Percentiles rank a stretch among this genome's conserved stretches.
These are phyloP conservation scores for Cynodonichthys magdalenae DNA, from an alignment of 2,797 vertebrate genomes.

Conservation along the genomic window DNA sequence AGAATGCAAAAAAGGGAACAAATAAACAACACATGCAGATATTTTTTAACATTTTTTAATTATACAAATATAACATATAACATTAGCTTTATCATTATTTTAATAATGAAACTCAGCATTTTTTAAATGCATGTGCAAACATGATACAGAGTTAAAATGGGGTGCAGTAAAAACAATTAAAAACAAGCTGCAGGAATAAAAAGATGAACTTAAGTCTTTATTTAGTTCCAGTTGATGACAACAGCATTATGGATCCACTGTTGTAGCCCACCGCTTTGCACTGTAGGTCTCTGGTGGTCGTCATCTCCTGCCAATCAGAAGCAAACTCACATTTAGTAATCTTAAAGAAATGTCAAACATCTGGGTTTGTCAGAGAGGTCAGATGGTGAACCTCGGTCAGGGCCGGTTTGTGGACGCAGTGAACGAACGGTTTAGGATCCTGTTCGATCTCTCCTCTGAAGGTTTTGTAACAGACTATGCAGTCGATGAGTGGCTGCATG, in stretches of 20 bases:
- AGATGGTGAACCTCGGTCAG: constrained; percentile 66
- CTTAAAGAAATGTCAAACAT: not conserved
- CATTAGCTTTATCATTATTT: not conserved
- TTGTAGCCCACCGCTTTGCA: constrained; percentile 68
- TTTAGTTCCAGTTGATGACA: constrained; percentile 25
- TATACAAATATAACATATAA: too few relatives aligned
- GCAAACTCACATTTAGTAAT: not conserved
- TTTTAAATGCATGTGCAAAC: not conserved
- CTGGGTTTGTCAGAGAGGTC: too few relatives aligned
- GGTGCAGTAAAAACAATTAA: not conserved
- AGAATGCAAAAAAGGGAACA: too few relatives aligned
- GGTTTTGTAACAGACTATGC: constrained; percentile 77
- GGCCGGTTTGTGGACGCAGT: constrained; percentile 73
- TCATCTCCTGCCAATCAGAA: constrained; percentile 60
- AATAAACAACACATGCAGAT: too few relatives aligned
- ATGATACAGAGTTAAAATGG: not conserved
- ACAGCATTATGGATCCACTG: constrained; percentile 63
- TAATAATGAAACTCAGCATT: not conserved
- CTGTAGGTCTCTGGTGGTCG: constrained; percentile 33
- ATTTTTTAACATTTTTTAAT: too few relatives aligned
- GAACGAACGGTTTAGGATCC: constrained; percentile 73
- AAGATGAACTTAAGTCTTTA: constrained; percentile 1
- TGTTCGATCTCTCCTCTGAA: constrained; percentile 59
- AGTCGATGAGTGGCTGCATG: constrained; percentile 78
- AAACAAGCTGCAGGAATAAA: not conserved